Evolutionary conservation across 2,113 vertebrate genomes (phyloP).

Genomic region (Garra rufa): DNA sequence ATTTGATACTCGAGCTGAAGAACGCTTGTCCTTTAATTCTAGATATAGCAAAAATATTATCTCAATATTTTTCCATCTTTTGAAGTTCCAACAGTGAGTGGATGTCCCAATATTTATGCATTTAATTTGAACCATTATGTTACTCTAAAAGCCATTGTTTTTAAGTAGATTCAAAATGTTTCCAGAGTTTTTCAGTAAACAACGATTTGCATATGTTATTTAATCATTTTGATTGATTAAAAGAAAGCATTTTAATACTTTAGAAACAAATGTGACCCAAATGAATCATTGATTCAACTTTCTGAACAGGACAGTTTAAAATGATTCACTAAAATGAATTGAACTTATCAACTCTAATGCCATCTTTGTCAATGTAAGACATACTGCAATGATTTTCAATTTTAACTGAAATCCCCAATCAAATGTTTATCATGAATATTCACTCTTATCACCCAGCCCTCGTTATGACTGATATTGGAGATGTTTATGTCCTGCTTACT

Average conservation of each 20-base stretch:
- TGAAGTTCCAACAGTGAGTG: background rate
- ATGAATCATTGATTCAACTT: too few relatives aligned
- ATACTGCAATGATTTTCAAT: background rate
- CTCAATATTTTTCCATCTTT: background rate
- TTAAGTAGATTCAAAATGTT: background rate
- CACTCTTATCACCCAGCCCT: background rate
- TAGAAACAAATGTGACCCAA: background rate
- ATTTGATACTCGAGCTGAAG: background rate
- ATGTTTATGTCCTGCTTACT: background rate
- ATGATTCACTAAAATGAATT: background rate
- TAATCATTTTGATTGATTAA: background rate
- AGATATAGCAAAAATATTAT: background rate
- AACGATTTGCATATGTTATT: background rate
- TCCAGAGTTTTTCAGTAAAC: background rate
- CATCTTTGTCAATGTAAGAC: background rate
- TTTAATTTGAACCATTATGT: background rate
- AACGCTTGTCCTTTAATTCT: background rate
- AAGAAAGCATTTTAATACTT: background rate
- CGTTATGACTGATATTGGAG: conserved; percentile 4
- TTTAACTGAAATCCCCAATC: background rate
- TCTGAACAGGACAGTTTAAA: too few relatives aligned
- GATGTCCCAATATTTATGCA: background rate
- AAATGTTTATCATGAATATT: background rate
- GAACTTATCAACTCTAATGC: background rate
- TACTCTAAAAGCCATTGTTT: background rate